Evolutionary conservation across 2,113 vertebrate genomes (phyloP), one percentile per base, ranked within the genome.

Genomic region (Lasiurus borealis): DNA sequence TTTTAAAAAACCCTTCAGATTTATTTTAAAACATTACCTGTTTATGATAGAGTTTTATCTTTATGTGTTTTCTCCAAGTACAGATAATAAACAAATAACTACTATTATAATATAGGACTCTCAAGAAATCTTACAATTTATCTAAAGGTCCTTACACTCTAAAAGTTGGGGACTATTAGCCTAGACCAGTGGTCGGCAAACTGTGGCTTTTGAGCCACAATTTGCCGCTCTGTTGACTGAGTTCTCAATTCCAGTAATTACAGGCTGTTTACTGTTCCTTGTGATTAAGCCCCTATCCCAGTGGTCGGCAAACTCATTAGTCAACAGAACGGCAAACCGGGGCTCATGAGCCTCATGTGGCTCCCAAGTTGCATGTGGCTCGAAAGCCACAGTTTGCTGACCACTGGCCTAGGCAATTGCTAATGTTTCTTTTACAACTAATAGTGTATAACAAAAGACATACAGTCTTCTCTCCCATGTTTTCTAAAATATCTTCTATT

Each of bases 401-500:
- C 50, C 50, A 52, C 4, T 52, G 50, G 62, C 29, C 29, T 86
- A 14, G 10, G 15, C 23, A 21, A 21, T 78, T 18, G 54, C 72
- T 44, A 40, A 8, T 31, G 23, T 90, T 82, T 82, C 76, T 81
- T 91, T 48, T 21, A 77, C 46, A 31, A 29, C n/a, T 66, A 44
- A 64, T 44, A 52, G 62, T 59, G 23, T 46, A n/a, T n/a, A 75
- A 83, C 14, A 69, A 75, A 15, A 18, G n/a, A 87, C 52, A 64
- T 85, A 86, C 2, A 92, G 0, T n/a, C 0, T 46, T 88, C 73
- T 77, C 52, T 95, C 78, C n/a, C 16, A 8, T 66, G 52, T 80
- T 88, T 78, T 93, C 62, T 85, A 92, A 93, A 85, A 52, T 50
- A 73, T 50, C 82, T 36, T 87, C 69, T 91, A 48, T 36, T 89